These are phyloP conservation scores for Nasua narica DNA, from an alignment of 2,797 vertebrate genomes.

Conservation along the genomic window DNA sequence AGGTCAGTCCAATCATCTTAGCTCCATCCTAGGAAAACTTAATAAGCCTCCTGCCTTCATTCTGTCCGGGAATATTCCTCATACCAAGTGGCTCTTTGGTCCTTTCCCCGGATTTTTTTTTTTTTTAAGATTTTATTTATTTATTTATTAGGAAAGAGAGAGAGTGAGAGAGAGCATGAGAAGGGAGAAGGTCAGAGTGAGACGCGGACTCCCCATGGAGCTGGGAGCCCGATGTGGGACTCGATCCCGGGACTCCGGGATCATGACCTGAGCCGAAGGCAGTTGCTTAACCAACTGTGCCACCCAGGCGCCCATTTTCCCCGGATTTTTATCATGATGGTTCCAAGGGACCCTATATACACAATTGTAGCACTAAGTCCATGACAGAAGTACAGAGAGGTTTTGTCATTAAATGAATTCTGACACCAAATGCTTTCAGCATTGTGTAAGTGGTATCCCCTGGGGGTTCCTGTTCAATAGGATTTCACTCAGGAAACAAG, in stretches of 20 bases:
- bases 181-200: too few relatives aligned
- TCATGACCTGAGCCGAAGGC: too few relatives aligned
- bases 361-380: background rate
- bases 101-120: background rate
- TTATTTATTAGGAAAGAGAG: too few relatives aligned
- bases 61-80: conserved; percentile 13
- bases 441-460: background rate
- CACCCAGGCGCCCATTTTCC: too few relatives aligned
- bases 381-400: background rate
- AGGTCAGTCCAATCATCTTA: background rate
- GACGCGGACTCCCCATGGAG: too few relatives aligned
- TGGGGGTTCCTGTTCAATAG: background rate
- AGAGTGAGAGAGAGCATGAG: too few relatives aligned
- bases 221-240: too few relatives aligned
- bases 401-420: background rate
- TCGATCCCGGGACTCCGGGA: too few relatives aligned
- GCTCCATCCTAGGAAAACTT: background rate
- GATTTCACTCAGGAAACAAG: background rate
- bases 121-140: too few relatives aligned
- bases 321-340: background rate
- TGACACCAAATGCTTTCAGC: background rate
- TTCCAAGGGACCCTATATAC: background rate
- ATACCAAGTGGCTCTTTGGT: background rate
- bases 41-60: conserved; percentile 25
- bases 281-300: too few relatives aligned